Evolutionary conservation across 1,140 invertebrate genomes (phyloP), one percentile per base, ranked within the genome.

Genomic region (Cyclina sinensis): DNA sequence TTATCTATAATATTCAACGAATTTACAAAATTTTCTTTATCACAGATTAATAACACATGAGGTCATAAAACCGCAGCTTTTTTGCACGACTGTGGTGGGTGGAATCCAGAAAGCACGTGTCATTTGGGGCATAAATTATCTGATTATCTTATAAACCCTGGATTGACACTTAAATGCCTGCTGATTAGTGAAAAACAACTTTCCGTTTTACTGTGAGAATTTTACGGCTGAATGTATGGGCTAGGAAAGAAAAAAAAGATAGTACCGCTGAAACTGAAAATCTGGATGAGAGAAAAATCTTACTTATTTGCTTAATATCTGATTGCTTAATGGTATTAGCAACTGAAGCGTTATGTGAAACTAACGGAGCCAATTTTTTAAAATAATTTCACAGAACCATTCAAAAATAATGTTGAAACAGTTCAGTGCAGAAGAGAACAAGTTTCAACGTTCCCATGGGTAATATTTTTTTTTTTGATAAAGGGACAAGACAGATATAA

Each of bases 161-260:
- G 57, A n/a, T 62, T 62, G 57, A 62, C 57, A 62, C 57, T 62
- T 62, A 62, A 9, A 62, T 62, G n/a, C 57, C 57, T 62, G 57
- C 27, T 62, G 24, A 24, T 9, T 62, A 4, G 57, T n/a, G 5
- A 11, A n/a, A n/a, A 27, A 62, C 0, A 62, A n/a, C 57, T 62
- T 62, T 62, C 57, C 24, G 57, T 27, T 62, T 62, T 62, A 62
- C 57, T 62, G 57, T 62, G 57, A 62, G 57, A 62, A 62, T 62
- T 62, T 27, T 62, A 62, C n/a, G 24, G n/a, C 57, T 62, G n/a
- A 9, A 24, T 62, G 57, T 62, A 62, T 27, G 57, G 57, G 18
- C 24, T 62, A 62, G n/a, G 18, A 27, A 27, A 9, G n/a, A 62
- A 62, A 62, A 62, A 27, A 24, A 62, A 27, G 27, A 62, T 14